A percentile compares a stretch with the other conserved stretches of the same genome.
These are phyloP conservation scores for Gallinago undulata DNA, from an alignment of 2,113 vertebrate species.

Conservation along the genomic window DNA sequence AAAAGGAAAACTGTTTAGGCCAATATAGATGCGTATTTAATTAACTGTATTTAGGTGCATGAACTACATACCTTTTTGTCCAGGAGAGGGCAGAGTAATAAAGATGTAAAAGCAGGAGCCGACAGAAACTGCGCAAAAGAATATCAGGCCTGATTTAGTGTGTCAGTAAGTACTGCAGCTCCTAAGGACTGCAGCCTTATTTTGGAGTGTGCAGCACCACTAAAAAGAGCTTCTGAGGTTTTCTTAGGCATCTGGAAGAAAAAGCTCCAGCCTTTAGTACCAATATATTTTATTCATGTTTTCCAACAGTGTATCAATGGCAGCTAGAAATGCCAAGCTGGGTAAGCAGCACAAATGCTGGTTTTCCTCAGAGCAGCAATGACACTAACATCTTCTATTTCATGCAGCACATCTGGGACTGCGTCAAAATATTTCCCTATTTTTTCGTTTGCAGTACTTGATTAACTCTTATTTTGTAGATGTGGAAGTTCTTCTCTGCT, in stretches of 20 bases:
- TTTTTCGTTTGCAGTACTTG: not conserved
- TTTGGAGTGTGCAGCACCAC: not conserved
- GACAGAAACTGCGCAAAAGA: not conserved
- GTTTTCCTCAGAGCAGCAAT: not conserved
- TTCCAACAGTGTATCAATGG: not conserved
- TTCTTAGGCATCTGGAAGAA: not conserved
- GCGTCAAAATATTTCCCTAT: not conserved
- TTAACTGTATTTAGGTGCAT: not conserved
- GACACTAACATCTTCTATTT: not conserved
- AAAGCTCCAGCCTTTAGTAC: not conserved
- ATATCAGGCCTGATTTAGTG: rapidly evolving
- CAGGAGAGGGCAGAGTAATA: not conserved
- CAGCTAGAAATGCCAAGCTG: not conserved
- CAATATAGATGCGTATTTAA: not conserved
- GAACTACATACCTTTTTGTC: not conserved
- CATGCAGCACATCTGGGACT: not conserved
- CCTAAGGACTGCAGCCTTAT: not conserved
- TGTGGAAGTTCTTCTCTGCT: not conserved
- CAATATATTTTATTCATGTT: not conserved
- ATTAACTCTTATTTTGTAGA: not conserved
- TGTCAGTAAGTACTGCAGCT: not conserved
- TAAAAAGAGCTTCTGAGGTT: not conserved
- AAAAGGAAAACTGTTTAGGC: not conserved
- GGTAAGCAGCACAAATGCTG: not conserved
- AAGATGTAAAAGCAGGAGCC: rapidly evolving